Evolutionary conservation across 2,888 invertebrate species (phyloP).

Genomic region (Lomographa bimaculata): DNA sequence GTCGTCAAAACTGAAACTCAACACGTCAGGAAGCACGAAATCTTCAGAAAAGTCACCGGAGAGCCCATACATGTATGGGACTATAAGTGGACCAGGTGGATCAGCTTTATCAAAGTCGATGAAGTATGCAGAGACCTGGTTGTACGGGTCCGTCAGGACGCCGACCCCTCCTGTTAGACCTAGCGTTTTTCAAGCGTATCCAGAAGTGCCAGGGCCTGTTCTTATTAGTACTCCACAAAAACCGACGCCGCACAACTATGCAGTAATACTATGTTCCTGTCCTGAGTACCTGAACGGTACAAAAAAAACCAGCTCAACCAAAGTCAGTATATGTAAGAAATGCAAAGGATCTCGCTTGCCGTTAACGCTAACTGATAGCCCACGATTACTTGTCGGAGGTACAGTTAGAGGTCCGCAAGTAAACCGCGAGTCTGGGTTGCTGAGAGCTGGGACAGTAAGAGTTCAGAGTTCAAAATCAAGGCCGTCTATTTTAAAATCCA

Average conservation of each 20-base stretch:
- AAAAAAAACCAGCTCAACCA: conserved; percentile 87
- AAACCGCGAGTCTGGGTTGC: conserved; percentile 69
- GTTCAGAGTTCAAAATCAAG: conserved; percentile 84
- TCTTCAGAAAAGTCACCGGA: conserved; percentile 76
- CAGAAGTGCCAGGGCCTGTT: conserved; percentile 73
- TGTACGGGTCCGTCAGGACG: conserved; percentile 90
- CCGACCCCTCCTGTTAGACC: conserved; percentile 74
- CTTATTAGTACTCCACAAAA: conserved; percentile 81
- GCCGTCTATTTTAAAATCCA: conserved; percentile 86
- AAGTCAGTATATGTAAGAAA: conserved; percentile 91
- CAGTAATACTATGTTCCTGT: conserved; percentile 91
- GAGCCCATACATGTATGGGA: conserved; percentile 76
- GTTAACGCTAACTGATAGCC: conserved; percentile 85
- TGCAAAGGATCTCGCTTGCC: conserved; percentile 92
- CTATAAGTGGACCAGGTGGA: conserved; percentile 84
- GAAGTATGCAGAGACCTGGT: conserved; percentile 94
- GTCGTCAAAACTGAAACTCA: conserved; percentile 88
- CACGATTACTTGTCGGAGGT: conserved; percentile 79
- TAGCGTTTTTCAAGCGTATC: conserved; percentile 76
- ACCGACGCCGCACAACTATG: conserved; percentile 85
- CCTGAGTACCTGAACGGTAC: conserved; percentile 91
- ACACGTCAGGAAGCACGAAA: conserved; percentile 72
- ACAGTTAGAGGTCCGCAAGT: conserved; percentile 84
- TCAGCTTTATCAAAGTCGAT: conserved; percentile 92
- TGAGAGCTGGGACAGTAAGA: conserved; percentile 86